Evolutionary conservation across 2,113 vertebrate genomes (phyloP).

Genomic region (Microtus richardsoni): DNA sequence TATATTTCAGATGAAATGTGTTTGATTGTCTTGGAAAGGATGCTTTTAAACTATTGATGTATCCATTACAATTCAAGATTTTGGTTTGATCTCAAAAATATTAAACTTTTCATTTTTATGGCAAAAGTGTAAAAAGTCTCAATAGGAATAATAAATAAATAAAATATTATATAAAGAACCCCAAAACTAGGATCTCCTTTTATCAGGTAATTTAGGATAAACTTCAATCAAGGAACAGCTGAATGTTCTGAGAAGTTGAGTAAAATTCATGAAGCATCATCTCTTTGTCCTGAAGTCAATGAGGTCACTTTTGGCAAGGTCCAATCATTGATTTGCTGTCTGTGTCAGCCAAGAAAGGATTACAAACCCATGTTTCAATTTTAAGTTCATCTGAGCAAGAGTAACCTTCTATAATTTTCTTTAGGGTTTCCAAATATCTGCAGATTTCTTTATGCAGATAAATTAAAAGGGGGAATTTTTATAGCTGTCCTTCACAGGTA

Average conservation of each 20-base stretch:
- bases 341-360: conserved; percentile 59
- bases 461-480: conserved; percentile 45
- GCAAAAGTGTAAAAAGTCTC: neutral
- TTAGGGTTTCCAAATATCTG: conserved; percentile 46
- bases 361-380: conserved; percentile 66
- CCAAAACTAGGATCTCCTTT: neutral
- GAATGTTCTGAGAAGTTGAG: neutral
- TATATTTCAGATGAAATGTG: neutral
- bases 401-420: conserved; percentile 58
- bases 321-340: conserved; percentile 71
- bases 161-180: neutral
- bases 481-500: conserved; percentile 33
- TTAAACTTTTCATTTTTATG: conserved; percentile 19
- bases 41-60: neutral
- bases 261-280: conserved; percentile 55
- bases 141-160: neutral
- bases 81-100: neutral
- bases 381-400: conserved; percentile 61
- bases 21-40: neutral
- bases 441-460: conserved; percentile 40
- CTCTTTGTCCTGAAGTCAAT: conserved; percentile 61
- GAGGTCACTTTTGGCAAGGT: conserved; percentile 75
- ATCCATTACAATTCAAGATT: neutral
- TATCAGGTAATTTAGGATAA: conserved; percentile 7
- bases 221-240: neutral